Evolutionary conservation across 1,140 invertebrate species (phyloP).

Genomic region (Chironomus tepperi): DNA sequence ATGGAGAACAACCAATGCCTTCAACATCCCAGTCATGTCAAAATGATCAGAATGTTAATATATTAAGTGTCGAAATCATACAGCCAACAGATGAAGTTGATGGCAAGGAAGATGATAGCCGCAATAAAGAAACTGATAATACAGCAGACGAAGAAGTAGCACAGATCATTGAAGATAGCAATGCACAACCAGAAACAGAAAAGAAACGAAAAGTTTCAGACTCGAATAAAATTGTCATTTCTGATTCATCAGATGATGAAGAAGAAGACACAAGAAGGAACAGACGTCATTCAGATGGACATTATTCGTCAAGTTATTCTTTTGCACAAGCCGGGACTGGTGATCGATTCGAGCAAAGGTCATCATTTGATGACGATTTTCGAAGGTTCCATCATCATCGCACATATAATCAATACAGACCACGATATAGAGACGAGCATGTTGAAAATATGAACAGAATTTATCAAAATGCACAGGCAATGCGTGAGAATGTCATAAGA

Average conservation of each 20-base stretch:
- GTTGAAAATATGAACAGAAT: too few relatives aligned
- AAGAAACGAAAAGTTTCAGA: not conserved
- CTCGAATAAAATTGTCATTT: not conserved
- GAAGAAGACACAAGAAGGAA: not conserved
- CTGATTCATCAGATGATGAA: conserved; percentile 11
- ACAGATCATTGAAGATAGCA: not conserved
- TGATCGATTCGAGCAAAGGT: too few relatives aligned
- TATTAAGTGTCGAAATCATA: not conserved
- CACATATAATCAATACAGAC: too few relatives aligned
- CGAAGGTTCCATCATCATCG: too few relatives aligned
- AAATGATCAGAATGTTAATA: not conserved
- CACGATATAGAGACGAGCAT: too few relatives aligned
- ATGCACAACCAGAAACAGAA: not conserved
- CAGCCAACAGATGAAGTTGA: not conserved
- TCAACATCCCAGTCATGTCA: not conserved
- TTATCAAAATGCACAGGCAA: too few relatives aligned
- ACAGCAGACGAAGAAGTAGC: not conserved
- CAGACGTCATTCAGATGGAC: too few relatives aligned
- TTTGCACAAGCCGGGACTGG: not conserved
- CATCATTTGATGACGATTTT: too few relatives aligned
- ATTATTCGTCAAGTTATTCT: not conserved
- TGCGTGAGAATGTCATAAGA: too few relatives aligned
- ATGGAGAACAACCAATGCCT: not conserved
- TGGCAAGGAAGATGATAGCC: not conserved
- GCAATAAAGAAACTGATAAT: not conserved